Evolutionary conservation across 2,888 invertebrate genomes (phyloP), one percentile per base, ranked within the genome.

Genomic region (Lissocephala sabroskyi): DNA sequence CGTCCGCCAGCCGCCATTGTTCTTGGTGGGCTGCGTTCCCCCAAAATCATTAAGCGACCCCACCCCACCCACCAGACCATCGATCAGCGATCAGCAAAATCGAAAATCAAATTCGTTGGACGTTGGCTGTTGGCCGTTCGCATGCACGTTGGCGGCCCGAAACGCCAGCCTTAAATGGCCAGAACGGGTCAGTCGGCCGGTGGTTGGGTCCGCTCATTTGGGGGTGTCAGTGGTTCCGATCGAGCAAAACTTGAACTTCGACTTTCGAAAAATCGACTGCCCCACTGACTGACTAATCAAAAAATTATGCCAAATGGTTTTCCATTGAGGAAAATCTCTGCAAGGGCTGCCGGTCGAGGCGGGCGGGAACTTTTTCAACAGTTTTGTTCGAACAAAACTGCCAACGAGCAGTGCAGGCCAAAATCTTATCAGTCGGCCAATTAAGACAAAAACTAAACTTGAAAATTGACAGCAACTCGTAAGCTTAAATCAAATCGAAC

Each of bases 381-480:
- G 23, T 7, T 46, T 45, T 39, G 54, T 32, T 41, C 50, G 40
- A 59, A 54, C 59, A 61, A 54, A 62, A 59, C 60, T 50, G 49
- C 43, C 42, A 59, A 42, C 55, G 23, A 11, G 37, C 49, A 65
- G 73, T 65, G 63, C 63, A 23, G 4, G 61, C 77, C n/a, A n/a
- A 76, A 63, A 77, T 77, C 71, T 71, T 71, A 71, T 71, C 71
- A 43, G 61, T 26, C 54, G 57, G 70, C 75, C 71, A 71, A 71
- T 71, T 71, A 71, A 71, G 71, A 71, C 74, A 62, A 63, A 65
- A 65, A 76, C 64, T 64, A 45, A 49, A 62, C 56, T 57, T 74
- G 52, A 65, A 60, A 65, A 73, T 46, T 60, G 60, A 46, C 70
- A 58, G 47, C 59, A 59, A 70, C 70, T 65, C 65, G 66, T 55